These are phyloP conservation scores for Lophochroa leadbeateri DNA, from an alignment of 2,113 vertebrate genomes.

Conservation along the genomic window DNA sequence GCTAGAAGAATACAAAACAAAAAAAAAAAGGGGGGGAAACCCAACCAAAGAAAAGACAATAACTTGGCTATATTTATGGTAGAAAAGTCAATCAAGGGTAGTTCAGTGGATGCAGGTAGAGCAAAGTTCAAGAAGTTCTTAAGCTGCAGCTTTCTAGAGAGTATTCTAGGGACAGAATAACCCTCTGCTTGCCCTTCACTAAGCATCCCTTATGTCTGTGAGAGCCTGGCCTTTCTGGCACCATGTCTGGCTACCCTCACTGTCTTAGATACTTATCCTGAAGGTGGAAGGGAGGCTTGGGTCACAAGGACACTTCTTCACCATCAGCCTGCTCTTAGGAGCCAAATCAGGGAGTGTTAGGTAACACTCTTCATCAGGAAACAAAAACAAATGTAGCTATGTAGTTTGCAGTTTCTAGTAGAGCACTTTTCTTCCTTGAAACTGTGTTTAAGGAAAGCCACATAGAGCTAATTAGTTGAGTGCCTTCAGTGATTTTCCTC, in stretches of 20 bases:
- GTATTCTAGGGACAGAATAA: background rate
- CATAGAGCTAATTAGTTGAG: background rate
- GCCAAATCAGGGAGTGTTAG: background rate
- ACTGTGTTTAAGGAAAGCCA: background rate
- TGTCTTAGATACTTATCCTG: background rate
- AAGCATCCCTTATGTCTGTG: background rate
- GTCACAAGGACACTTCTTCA: background rate
- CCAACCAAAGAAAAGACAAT: background rate
- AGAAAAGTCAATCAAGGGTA: background rate
- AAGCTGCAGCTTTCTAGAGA: background rate
- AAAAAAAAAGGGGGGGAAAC: rapidly evolving
- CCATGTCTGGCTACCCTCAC: background rate
- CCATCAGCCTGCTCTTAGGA: background rate
- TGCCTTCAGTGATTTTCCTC: background rate
- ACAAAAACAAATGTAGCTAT: background rate
- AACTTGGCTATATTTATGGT: background rate
- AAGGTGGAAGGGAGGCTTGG: background rate
- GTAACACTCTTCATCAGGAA: background rate
- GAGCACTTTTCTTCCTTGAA: background rate
- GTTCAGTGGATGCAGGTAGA: background rate
- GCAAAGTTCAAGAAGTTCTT: background rate
- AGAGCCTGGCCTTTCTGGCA: background rate
- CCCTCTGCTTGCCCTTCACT: background rate
- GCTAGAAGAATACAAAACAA: background rate
- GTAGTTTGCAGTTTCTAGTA: background rate